These are phyloP conservation scores for Melanotus villosus DNA, from an alignment of 2,888 invertebrate species.

Conservation along the genomic window DNA sequence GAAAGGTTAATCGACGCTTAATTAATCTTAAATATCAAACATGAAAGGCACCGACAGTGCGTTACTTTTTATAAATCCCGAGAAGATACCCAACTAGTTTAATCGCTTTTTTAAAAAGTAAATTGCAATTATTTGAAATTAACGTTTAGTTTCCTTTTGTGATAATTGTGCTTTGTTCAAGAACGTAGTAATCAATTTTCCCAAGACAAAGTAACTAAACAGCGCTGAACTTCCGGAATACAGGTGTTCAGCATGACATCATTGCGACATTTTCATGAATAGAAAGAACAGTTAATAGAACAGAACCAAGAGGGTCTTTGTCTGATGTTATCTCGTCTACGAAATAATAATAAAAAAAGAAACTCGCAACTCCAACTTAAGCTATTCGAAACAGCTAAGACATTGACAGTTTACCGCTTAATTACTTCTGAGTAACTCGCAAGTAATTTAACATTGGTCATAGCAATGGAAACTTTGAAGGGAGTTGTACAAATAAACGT, in stretches of 20 bases:
- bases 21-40: not conserved
- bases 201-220: no score
- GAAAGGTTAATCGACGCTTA: not conserved
- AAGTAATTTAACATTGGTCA: no score
- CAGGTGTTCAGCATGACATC: constrained; percentile 3
- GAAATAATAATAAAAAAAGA: not conserved
- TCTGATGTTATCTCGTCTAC: not conserved
- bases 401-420: no score
- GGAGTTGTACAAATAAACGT: no score
- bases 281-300: constrained; percentile 2
- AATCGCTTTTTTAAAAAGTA: no score
- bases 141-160: not conserved
- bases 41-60: not conserved
- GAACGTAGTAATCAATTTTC: not conserved
- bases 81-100: no score
- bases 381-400: no score
- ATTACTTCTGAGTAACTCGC: no score
- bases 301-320: not conserved
- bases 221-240: constrained; percentile 13
- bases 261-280: not conserved
- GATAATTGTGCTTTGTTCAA: not conserved
- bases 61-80: no score
- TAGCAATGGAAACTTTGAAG: no score
- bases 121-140: not conserved
- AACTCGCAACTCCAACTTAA: not conserved